Evolutionary conservation across 2,797 vertebrate species (phyloP).

Genomic region (Halcyon badia): DNA sequence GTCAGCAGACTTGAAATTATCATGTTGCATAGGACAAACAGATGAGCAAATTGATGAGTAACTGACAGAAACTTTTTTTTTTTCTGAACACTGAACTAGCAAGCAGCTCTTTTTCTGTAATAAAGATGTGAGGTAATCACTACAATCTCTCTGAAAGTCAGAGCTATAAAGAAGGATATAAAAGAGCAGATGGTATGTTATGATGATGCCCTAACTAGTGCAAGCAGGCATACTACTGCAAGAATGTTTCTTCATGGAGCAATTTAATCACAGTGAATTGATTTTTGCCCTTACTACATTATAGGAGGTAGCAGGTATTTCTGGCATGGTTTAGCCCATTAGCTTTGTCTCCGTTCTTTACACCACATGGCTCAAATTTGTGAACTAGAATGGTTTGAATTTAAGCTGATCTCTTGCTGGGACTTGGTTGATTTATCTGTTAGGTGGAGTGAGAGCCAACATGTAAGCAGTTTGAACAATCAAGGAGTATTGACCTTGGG

Average conservation of each 20-base stretch:
- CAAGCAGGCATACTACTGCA: background rate
- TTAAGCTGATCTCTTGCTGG: background rate
- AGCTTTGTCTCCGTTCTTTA: background rate
- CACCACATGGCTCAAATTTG: background rate
- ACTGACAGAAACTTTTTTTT: constrained; percentile 57
- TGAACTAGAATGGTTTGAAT: background rate
- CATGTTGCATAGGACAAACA: constrained; percentile 71
- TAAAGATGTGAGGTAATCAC: constrained; percentile 61
- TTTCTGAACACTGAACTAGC: constrained; percentile 40
- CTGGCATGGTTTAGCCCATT: background rate
- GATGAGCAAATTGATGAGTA: constrained; percentile 77
- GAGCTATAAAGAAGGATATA: constrained; percentile 38
- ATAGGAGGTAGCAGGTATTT: background rate
- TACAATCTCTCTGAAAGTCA: constrained; percentile 30
- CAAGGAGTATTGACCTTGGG: background rate
- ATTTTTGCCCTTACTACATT: background rate
- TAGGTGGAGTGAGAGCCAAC: background rate
- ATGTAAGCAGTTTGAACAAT: background rate
- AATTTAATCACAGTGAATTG: background rate
- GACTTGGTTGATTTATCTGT: background rate
- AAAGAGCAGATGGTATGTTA: constrained; percentile 38
- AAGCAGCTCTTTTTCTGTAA: constrained; percentile 61
- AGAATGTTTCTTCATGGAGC: background rate
- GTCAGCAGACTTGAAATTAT: constrained; percentile 74
- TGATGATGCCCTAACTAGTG: constrained; percentile 3